These are phyloP conservation scores for Metopolophium dirhodum DNA, from an alignment of 1,140 invertebrate genomes.

Conservation along the genomic window DNA sequence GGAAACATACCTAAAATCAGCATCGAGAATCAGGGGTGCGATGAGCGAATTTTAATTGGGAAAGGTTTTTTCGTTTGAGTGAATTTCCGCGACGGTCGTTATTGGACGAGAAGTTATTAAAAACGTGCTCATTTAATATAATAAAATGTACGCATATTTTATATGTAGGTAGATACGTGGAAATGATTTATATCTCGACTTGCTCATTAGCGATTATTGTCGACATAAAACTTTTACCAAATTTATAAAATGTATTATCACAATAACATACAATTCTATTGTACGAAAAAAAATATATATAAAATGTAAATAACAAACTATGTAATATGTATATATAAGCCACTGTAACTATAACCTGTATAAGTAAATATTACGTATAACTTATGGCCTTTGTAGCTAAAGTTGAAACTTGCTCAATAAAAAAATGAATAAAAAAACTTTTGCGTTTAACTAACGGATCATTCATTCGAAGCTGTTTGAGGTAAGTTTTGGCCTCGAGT, in stretches of 20 bases:
- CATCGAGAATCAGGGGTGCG: neutral
- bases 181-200: neutral
- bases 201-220: neutral
- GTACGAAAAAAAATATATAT: neutral
- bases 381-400: neutral
- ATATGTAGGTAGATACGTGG: neutral
- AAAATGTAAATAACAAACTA: slow-evolving; percentile 4
- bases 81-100: neutral
- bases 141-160: neutral
- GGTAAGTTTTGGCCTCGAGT: neutral
- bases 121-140: neutral
- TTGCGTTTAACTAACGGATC: neutral
- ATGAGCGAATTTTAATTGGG: neutral
- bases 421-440: neutral
- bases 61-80: neutral
- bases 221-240: neutral
- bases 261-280: neutral
- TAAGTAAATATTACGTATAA: neutral
- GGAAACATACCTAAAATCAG: neutral
- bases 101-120: neutral
- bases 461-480: neutral
- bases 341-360: neutral
- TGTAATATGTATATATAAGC: neutral
- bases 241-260: neutral
- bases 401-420: neutral